These are phyloP conservation scores for Cantharis rufa DNA, from an alignment of 2,888 invertebrate genomes.

Conservation along the genomic window DNA sequence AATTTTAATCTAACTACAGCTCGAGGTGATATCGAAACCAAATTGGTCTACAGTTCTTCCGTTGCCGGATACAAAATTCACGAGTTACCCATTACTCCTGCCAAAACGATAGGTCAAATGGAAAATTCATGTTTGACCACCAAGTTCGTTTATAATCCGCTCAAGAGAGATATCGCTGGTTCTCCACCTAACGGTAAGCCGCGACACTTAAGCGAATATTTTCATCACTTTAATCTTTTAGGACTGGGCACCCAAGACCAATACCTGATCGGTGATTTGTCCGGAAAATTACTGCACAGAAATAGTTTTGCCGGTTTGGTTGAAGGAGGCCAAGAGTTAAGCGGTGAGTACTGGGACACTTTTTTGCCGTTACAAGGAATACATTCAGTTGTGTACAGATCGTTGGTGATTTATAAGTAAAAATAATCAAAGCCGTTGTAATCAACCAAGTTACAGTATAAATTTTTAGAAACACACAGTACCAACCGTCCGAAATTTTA, in stretches of 20 bases:
- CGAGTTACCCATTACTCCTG: constrained; percentile 69
- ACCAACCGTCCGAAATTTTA: constrained; percentile 52
- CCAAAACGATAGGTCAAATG: constrained; percentile 55
- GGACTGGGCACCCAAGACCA: constrained; percentile 85
- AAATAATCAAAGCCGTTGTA: background rate
- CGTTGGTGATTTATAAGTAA: constrained; percentile 77
- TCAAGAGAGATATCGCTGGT: constrained; percentile 59
- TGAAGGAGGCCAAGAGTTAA: constrained; percentile 73
- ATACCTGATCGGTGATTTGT: constrained; percentile 87
- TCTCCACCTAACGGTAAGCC: constrained; percentile 69
- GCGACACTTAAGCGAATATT: background rate
- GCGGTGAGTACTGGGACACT: constrained; percentile 79
- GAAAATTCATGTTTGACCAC: constrained; percentile 68
- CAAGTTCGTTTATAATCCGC: constrained; percentile 79
- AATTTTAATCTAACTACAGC: constrained; percentile 72
- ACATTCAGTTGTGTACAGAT: constrained; percentile 78
- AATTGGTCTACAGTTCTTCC: constrained; percentile 74
- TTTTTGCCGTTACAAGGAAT: constrained; percentile 82
- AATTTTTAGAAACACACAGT: constrained; percentile 57
- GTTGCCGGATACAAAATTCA: constrained; percentile 73
- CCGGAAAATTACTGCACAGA: constrained; percentile 80
- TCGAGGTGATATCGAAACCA: constrained; percentile 68
- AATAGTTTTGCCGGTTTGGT: constrained; percentile 72
- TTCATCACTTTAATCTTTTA: constrained; percentile 41
- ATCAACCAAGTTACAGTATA: background rate